Percentiles rank a stretch among this genome's conserved stretches.
phyloP scores from a whole-genome alignment of 1,140 invertebrate genomes.

The Drosophila burlai region DNA sequence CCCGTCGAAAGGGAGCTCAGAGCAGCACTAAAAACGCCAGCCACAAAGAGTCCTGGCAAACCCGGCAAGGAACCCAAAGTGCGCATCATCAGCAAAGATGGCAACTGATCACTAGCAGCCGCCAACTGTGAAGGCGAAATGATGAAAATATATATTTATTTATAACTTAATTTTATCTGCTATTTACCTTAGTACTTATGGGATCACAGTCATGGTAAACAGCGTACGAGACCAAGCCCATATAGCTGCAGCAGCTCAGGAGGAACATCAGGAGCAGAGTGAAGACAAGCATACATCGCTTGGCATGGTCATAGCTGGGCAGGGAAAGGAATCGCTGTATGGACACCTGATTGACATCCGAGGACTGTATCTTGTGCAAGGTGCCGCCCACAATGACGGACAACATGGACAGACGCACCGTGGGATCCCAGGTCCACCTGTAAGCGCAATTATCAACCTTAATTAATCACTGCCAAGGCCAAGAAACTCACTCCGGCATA shows the following conservation, averaged over 20 bases:
- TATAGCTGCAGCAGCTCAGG: conserved; percentile 89
- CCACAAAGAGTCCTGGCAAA: conserved; percentile 92
- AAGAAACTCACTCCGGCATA: conserved; percentile 89
- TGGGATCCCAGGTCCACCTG: conserved; percentile 90
- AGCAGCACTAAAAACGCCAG: conserved; percentile 94
- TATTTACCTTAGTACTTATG: conserved; percentile 86
- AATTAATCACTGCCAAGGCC: conserved; percentile 11
- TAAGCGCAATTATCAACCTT: conserved; percentile 4
- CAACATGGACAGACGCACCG: conserved; percentile 91
- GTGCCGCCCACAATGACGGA: conserved; percentile 92
- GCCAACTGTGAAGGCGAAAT: conserved; percentile 85
- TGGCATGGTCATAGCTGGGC: conserved; percentile 69
- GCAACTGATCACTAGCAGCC: conserved; percentile 90
- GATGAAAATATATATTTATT: not conserved
- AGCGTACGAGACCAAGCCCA: conserved; percentile 92
- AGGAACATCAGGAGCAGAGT: conserved; percentile 88
- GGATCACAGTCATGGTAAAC: conserved; percentile 92
- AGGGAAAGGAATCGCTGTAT: conserved; percentile 91
- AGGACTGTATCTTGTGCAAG: conserved; percentile 94
- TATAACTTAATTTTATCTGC: conserved; percentile 53
- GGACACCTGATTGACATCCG: conserved; percentile 93
- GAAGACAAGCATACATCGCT: conserved; percentile 87
- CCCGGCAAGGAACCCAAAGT: conserved; percentile 90
- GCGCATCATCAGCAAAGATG: conserved; percentile 93
- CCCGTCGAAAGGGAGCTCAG: conserved; percentile 96